Base-by-base conservation (phyloP, 2,113 vertebrate genomes). In the Bos indicus region DNA sequence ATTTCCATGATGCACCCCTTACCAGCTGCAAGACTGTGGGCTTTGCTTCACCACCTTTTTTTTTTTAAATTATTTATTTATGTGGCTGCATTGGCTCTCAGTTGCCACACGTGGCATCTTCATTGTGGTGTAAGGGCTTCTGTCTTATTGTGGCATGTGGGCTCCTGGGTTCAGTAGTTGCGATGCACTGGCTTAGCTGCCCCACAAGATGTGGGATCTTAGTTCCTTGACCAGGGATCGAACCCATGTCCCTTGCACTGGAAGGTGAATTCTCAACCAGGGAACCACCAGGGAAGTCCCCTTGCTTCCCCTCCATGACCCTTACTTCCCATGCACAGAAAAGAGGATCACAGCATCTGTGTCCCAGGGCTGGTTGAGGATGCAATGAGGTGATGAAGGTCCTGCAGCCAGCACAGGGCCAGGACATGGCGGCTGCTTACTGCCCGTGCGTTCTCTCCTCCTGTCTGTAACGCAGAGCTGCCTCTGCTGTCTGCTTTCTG, bases 361-460 rank as follows among this genome's bases (percentile, higher is more conserved):
- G 28, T 52, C 71, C 1, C 11, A 8, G 51, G 54, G 71, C 3
- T 56, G 57, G 33, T 1, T 43, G 64, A 46, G 23, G 62, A 40
- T 15, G 16, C 15, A 17, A 40, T 78, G 46, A 64, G 67, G 28
- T 17, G 8, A 12, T 4, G 43, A 36, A 16, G 48, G 52, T 8
- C 57, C 3, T 5, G 5, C 19, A 15, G 7, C 52, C 1, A 15
- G 71, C 21, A 5, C 16, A 80, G 28, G 14, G 11, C n/a, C 8
- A 1, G 56, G 0, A 1, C 23, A 1, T 0, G 0, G 52, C 2
- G 30, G 33, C 40, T 48, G 56, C 71, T 28, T 25, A 1, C 15
- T 19, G 2, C n/a, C 10, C 2, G 0, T 2, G 15, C 2, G 0
- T 3, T 26, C 12, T 91, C 28, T 11, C 15, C n/a, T 91, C 28